These are phyloP conservation scores for Drosophila navojoa DNA, from an alignment of 1,140 invertebrate species.

Conservation along the genomic window DNA sequence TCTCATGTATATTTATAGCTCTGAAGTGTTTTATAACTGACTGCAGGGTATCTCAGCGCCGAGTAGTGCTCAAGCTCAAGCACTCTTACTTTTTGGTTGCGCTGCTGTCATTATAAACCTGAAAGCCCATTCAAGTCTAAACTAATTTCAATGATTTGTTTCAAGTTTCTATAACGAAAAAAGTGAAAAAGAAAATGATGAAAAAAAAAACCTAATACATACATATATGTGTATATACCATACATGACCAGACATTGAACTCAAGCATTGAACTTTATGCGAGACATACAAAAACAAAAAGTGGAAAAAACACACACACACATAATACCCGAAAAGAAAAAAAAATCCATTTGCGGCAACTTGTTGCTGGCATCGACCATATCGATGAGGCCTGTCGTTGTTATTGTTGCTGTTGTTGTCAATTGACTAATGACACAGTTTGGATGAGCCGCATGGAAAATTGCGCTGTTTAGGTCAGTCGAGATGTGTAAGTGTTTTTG, in stretches of 20 bases:
- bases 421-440: constrained; percentile 52
- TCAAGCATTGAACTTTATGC: constrained; percentile 57
- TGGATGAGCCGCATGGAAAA: constrained; percentile 28
- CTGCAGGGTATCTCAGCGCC: constrained; percentile 4
- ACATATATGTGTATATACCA: not conserved
- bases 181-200: constrained; percentile 7
- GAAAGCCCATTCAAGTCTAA: constrained; percentile 13
- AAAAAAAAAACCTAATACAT: constrained; percentile 1
- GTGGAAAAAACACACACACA: not conserved
- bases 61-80: not conserved
- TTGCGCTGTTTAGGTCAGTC: constrained; percentile 37
- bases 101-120: constrained; percentile 4
- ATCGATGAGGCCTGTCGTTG: not conserved
- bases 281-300: constrained; percentile 6
- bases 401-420: not conserved
- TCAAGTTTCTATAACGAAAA: constrained; percentile 15
- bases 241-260: constrained; percentile 55
- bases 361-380: constrained; percentile 51
- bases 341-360: constrained; percentile 59
- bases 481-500: constrained; percentile 16
- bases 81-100: not conserved
- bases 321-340: not conserved
- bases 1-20: not conserved
- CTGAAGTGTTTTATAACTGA: not conserved
- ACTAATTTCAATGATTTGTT: constrained; percentile 31